Evolutionary conservation across 2,888 invertebrate species (phyloP).

Genomic region (Zygothrica quintamaculata): DNA sequence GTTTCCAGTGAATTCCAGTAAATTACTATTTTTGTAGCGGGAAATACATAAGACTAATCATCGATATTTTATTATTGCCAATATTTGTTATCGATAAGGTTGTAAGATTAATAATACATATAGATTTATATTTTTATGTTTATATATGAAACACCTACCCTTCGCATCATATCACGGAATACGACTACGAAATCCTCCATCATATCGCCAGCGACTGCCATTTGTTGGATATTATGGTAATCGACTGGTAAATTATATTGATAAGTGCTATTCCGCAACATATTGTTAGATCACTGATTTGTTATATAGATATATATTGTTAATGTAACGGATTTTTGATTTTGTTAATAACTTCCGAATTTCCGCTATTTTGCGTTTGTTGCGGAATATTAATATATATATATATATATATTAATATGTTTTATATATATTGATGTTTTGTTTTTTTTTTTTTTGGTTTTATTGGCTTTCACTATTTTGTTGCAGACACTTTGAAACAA

Average conservation of each 20-base stretch:
- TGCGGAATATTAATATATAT: slow-evolving; percentile 16
- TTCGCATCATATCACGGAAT: slow-evolving; percentile 89
- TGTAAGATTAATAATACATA: too few relatives aligned
- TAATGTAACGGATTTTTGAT: too few relatives aligned
- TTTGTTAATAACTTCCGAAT: slow-evolving; percentile 35
- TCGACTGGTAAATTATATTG: slow-evolving; percentile 87
- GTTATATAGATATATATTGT: slow-evolving; percentile 1
- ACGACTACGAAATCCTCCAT: slow-evolving; percentile 90
- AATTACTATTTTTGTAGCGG: not conserved
- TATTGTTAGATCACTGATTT: slow-evolving; percentile 54
- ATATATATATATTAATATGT: not conserved
- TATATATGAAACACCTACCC: slow-evolving; percentile 85
- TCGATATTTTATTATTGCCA: too few relatives aligned
- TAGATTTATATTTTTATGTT: too few relatives aligned
- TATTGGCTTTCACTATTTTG: slow-evolving; percentile 48
- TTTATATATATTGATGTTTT: not conserved
- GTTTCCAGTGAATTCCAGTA: slow-evolving; percentile 1
- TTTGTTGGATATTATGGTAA: slow-evolving; percentile 86
- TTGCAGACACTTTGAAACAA: slow-evolving; percentile 42
- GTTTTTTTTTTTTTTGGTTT: not conserved
- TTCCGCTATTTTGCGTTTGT: too few relatives aligned
- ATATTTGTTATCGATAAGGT: too few relatives aligned
- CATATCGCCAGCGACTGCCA: slow-evolving; percentile 88
- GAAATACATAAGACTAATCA: not conserved
- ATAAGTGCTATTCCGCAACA: slow-evolving; percentile 80